Evolutionary conservation across 2,797 vertebrate species (phyloP).

Genomic region (Lindbergichthys nudifrons): DNA sequence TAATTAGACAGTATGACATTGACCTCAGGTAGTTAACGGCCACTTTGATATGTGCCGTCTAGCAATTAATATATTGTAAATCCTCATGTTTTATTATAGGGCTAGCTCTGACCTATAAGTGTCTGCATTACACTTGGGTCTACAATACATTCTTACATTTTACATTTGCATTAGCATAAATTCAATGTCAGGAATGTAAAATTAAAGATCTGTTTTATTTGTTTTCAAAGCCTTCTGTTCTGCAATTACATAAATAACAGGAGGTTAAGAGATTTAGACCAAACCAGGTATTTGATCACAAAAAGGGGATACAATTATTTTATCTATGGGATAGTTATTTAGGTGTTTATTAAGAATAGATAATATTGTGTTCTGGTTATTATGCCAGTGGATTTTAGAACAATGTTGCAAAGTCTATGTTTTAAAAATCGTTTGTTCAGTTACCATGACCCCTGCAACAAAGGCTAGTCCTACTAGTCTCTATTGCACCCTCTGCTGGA

Average conservation of each 20-base stretch:
- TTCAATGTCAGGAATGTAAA: conserved; percentile 28
- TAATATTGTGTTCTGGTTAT: background rate
- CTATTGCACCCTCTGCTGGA: conserved; percentile 86
- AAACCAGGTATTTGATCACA: background rate
- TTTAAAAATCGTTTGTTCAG: conserved; percentile 36
- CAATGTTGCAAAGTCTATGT: conserved; percentile 14
- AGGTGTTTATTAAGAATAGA: background rate
- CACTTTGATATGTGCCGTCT: conserved; percentile 80
- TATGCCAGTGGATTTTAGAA: conserved; percentile 7
- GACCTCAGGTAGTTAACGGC: conserved; percentile 82
- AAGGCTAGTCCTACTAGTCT: conserved; percentile 67
- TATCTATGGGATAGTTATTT: background rate
- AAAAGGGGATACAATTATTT: background rate
- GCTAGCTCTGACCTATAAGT: conserved; percentile 78
- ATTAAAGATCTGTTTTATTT: conserved; percentile 31
- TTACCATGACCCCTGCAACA: conserved; percentile 54
- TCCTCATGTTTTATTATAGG: conserved; percentile 76
- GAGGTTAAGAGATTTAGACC: background rate
- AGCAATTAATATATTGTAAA: conserved; percentile 83
- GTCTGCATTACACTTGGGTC: conserved; percentile 49
- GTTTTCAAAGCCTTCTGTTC: conserved; percentile 25
- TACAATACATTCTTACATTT: conserved; percentile 52
- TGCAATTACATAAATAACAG: background rate
- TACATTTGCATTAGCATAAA: conserved; percentile 62
- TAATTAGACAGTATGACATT: conserved; percentile 85